Base-by-base conservation (phyloP, 2,797 vertebrate genomes). In the Arnoldichthys spilopterus region DNA sequence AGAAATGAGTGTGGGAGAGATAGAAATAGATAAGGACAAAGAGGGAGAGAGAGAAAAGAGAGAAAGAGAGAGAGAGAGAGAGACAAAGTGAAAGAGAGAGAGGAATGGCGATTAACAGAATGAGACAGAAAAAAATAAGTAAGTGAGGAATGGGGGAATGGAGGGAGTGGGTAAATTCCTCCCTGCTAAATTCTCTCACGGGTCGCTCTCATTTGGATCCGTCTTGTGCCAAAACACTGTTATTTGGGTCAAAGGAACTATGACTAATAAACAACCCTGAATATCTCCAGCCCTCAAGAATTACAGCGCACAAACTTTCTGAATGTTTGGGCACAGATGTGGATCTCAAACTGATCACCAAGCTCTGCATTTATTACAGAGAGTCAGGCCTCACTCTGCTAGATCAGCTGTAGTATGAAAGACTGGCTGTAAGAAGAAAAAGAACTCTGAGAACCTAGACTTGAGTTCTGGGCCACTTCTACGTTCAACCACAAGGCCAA, bases 161-260 rank as follows among this genome's bases (percentile, higher is more conserved):
- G 49, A 56, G 47, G 20, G 22, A 22, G 24, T 34, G 49, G 20
- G 51, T 16, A 4, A 70, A 75, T 68, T 75, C 45, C 62, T 62
- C 61, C 51, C 12, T 47, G 30, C 53, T 69, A 51, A 24, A 45
- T 28, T 67, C 40, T 73, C 40, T 34, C 58, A 58, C 63, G 64
- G 64, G 66, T 70, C 54, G 9, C 24, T 61, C 56, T 62, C 26
- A 26, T n/a, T 68, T 15, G 56, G 45, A 16, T 70, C 59, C 37
- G 56, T 64, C 76, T 73, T 12, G 26, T 71, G 73, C 45, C 59
- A 82, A 53, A 73, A 28, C 7, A 47, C 51, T 28, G 43, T 77
- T 72, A 77, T 51, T 67, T 81, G 30, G 68, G 59, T 59, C 47
- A 72, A 26, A 77, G 59, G 8, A 81, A 70, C 73, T 49, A 47